phyloP scores from a whole-genome alignment of 2,888 invertebrate genomes.

The Pinctada fucata region DNA sequence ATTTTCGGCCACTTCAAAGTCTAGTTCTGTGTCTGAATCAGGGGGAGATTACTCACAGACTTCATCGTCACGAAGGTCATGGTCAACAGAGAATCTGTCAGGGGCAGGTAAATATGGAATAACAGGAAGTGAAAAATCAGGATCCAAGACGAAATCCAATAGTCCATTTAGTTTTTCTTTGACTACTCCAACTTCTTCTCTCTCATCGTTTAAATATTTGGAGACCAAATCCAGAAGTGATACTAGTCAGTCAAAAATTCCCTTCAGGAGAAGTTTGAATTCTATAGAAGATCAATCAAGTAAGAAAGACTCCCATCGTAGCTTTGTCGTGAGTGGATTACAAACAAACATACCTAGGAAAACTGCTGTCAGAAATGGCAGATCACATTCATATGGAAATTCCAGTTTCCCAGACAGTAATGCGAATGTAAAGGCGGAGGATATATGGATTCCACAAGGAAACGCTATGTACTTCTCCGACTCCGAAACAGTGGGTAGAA shows the following conservation, averaged over 20 bases:
- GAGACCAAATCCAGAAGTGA: constrained; percentile 44
- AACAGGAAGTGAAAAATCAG: constrained; percentile 20
- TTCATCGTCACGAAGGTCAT: constrained; percentile 54
- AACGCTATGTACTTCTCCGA: background rate
- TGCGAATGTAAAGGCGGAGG: background rate
- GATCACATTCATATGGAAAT: constrained; percentile 2
- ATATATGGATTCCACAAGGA: background rate
- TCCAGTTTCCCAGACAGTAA: background rate
- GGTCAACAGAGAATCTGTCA: constrained; percentile 64
- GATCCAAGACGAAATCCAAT: constrained; percentile 34
- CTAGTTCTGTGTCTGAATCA: background rate
- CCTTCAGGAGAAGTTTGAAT: constrained; percentile 22
- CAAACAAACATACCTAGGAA: background rate
- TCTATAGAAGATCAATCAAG: constrained; percentile 17
- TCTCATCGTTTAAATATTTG: constrained; percentile 65
- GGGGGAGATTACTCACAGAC: background rate
- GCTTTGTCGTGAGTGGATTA: background rate
- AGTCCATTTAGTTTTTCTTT: constrained; percentile 66
- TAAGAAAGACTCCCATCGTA: background rate
- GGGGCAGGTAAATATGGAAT: background rate
- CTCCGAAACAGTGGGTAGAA: background rate
- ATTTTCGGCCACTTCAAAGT: constrained; percentile 18
- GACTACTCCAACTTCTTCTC: constrained; percentile 60
- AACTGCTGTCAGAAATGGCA: background rate
- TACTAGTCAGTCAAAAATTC: constrained; percentile 1